Conservation (phyloP, 2,888 invertebrate species). For the Cryptops parisi region DNA sequence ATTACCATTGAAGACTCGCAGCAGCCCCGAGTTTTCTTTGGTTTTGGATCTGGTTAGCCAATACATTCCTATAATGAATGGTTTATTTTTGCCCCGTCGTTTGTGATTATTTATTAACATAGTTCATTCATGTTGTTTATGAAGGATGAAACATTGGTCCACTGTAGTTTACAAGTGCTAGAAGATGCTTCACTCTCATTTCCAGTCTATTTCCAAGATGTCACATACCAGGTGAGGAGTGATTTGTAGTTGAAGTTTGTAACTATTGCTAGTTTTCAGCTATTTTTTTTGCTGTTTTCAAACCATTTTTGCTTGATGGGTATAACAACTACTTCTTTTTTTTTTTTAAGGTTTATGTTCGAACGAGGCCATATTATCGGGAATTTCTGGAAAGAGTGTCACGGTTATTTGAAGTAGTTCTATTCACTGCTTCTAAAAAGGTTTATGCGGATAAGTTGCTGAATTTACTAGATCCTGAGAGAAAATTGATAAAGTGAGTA, state of each 20-base stretch:
- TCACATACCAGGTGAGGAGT: conserved; percentile 60
- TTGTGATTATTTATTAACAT: neutral
- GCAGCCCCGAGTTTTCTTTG: conserved; percentile 70
- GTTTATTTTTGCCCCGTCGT: conserved; percentile 1
- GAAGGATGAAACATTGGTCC: conserved; percentile 90
- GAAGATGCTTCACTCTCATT: conserved; percentile 87
- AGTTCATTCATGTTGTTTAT: conserved; percentile 20
- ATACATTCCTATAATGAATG: no score
- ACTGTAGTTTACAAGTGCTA: conserved; percentile 81
- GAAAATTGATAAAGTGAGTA: conserved; percentile 68
- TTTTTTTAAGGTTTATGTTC: conserved; percentile 46
- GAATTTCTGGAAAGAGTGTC: conserved; percentile 85
- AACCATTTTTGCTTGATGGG: no score
- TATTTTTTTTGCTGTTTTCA: no score
- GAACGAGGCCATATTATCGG: conserved; percentile 77
- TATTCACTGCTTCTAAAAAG: conserved; percentile 90
- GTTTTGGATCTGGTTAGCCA: conserved; percentile 70
- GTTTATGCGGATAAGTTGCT: conserved; percentile 88
- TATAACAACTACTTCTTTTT: conserved; percentile 7
- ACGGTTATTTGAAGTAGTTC: conserved; percentile 73
- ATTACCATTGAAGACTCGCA: conserved; percentile 75
- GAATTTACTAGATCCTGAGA: conserved; percentile 75
- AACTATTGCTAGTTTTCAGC: no score
- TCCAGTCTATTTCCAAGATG: conserved; percentile 80
- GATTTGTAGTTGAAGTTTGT: no score